Evolutionary conservation across 2,888 invertebrate genomes (phyloP), one percentile per base, ranked within the genome.

Genomic region (Cacoxenus indagator): DNA sequence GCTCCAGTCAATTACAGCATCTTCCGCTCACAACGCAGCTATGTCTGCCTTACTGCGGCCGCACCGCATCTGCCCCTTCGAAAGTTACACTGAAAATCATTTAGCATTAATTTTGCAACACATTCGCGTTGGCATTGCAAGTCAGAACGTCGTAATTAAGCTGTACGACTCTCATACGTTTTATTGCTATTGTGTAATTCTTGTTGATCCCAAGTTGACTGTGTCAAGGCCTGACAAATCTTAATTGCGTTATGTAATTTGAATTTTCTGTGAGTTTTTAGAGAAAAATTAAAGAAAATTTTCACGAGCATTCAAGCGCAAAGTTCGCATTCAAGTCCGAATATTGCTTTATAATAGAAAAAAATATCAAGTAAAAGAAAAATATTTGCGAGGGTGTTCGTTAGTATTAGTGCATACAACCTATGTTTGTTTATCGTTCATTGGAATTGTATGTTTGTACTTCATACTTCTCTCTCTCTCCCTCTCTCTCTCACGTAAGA

Each of bases 61-160:
- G 9, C 5, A 14, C 24, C n/a, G n/a, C n/a, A 48, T 51, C 31
- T 31, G n/a, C 37, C 24, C 62, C 57, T 51, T 55, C 70, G 17
- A 29, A 74, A 73, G 70, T 82, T 77, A 79, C 81, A 83, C 78
- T 83, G 79, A 81, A 75, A 74, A 65, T 67, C 70, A 74, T 73
- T 81, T 69, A 61, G 71, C 72, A 65, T 71, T 64, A 67, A 64
- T 65, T 68, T 61, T 46, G 27, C 64, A 64, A 17, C 64, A 64
- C 37, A 24, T 46, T 27, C 26, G 46, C 26, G 4, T 17, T 67
- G 37, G 46, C 59, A 62, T 57, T 65, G 65, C 55, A 65, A 55
- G n/a, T n/a, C n/a, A n/a, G 14, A 67, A 59, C 67, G 37, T 37
- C 14, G 51, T 83, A 83, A 81, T 80, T 81, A 77, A 70, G 71